Percentiles rank a stretch among this genome's conserved stretches.
Evolutionary conservation across 2,888 invertebrate genomes (phyloP).

Genomic region (Chironomus tentans): DNA sequence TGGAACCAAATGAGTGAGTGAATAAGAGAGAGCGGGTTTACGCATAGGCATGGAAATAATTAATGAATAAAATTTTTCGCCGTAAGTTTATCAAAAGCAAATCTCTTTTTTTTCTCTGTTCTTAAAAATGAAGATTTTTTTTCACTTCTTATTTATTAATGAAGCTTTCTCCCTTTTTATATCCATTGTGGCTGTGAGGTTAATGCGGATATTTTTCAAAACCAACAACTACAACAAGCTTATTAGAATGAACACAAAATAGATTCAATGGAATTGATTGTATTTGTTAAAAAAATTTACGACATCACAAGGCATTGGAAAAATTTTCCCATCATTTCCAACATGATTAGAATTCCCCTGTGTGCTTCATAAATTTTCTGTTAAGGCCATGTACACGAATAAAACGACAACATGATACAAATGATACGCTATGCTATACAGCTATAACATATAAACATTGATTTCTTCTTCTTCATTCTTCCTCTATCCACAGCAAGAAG

Average conservation of each 20-base stretch:
- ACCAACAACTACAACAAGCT: too few relatives aligned
- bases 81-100: conserved; percentile 14
- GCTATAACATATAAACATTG: background rate
- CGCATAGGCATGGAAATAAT: conserved; percentile 2
- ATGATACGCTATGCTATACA: background rate
- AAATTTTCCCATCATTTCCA: background rate
- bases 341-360: background rate
- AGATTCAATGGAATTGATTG: too few relatives aligned
- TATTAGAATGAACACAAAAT: too few relatives aligned
- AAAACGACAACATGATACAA: conserved; percentile 1
- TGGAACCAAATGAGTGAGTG: background rate
- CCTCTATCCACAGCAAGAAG: background rate
- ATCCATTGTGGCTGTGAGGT: too few relatives aligned
- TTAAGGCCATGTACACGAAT: background rate
- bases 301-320: too few relatives aligned
- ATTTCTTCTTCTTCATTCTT: background rate
- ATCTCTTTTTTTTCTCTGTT: background rate
- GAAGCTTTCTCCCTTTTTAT: too few relatives aligned
- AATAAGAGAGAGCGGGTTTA: background rate
- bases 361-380: background rate
- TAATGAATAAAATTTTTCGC: conserved; percentile 14
- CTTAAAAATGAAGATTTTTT: background rate
- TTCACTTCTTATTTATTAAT: too few relatives aligned
- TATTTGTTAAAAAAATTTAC: too few relatives aligned
- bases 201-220: too few relatives aligned